Evolutionary conservation across 2,888 invertebrate genomes (phyloP).

Genomic region (Perithous albicinctus): DNA sequence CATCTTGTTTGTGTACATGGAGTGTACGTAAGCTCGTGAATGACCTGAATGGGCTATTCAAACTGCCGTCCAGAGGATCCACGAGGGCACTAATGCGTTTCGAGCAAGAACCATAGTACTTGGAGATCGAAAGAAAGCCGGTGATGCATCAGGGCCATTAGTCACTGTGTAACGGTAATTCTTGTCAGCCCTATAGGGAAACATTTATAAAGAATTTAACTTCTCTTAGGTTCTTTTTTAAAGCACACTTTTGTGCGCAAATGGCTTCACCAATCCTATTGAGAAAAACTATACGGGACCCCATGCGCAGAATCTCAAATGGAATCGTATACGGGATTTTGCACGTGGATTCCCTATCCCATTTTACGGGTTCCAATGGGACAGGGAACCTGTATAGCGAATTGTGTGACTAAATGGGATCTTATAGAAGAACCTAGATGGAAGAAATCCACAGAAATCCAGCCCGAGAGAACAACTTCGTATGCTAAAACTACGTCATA

Average conservation of each 20-base stretch:
- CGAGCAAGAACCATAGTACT: constrained; percentile 25
- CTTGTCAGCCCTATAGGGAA: background rate
- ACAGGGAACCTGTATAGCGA: no score
- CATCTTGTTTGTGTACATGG: constrained; percentile 1
- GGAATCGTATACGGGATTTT: no score
- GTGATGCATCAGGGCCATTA: constrained; percentile 10
- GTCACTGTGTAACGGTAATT: constrained; percentile 13
- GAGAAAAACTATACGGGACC: no score
- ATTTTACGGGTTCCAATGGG: no score
- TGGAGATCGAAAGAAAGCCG: background rate
- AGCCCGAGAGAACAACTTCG: no score
- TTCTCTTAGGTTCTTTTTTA: background rate
- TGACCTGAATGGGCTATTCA: constrained; percentile 52
- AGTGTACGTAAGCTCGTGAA: constrained; percentile 17
- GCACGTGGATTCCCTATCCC: no score
- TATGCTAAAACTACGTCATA: no score
- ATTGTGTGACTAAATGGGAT: no score
- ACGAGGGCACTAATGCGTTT: constrained; percentile 42
- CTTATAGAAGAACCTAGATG: no score
- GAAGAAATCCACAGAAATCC: no score
- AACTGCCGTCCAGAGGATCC: constrained; percentile 39
- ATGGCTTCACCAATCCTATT: no score
- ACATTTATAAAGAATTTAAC: background rate
- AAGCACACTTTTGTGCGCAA: background rate
- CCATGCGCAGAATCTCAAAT: no score